Base-by-base conservation (phyloP, 92 coral and sea anemone species). In the Galaxea fascicularis region DNA sequence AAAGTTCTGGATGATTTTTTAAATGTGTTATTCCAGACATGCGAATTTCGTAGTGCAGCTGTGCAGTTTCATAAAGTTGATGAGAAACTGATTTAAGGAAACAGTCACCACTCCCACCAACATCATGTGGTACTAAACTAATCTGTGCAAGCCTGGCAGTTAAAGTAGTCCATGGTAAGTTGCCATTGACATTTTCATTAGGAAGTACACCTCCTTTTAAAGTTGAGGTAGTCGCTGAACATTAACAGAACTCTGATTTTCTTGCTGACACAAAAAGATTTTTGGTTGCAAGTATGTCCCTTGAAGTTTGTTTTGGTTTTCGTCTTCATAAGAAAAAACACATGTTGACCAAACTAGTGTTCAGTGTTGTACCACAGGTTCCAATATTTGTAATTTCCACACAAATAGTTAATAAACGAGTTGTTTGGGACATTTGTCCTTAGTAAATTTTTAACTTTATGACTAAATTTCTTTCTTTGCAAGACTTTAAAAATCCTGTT, bases 21-120 rank as follows among this genome's bases (percentile, higher is more conserved):
- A 83, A 82, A 77, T 83, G 85, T 24, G 26, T 39, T 44, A 83
- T 74, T 67, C 85, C 90, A 64, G 87, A 62, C 67, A 75, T 79
- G 62, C 93, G 84, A 79, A 90, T 85, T 67, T 90, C 84, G 63
- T 65, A 80, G 76, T 85, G 86, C 73, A 85, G 18, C 87, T 47
- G 80, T 71, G 28, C 0, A 22, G 90, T 58, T 58, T 6, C 41
- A 35, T 35, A 35, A 35, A 35, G 41, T 6, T 35, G 41, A 35
- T 35, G 41, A 2, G 41, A 35, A 35, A 35, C 41, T 35, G 41
- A 35, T 35, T 35, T 35, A 35, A 35, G 6, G 6, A 35, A 35
- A 35, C 41, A 35, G 41, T 35, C 41, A 35, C 41, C 3, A 6
- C 41, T 35, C 41, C 41, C 41, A 35, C 41, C 41, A 35, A 35